Percentiles rank a stretch among this genome's conserved stretches.
Conservation (phyloP, 2,797 vertebrate species). For the Corythornis leucogaster region DNA sequence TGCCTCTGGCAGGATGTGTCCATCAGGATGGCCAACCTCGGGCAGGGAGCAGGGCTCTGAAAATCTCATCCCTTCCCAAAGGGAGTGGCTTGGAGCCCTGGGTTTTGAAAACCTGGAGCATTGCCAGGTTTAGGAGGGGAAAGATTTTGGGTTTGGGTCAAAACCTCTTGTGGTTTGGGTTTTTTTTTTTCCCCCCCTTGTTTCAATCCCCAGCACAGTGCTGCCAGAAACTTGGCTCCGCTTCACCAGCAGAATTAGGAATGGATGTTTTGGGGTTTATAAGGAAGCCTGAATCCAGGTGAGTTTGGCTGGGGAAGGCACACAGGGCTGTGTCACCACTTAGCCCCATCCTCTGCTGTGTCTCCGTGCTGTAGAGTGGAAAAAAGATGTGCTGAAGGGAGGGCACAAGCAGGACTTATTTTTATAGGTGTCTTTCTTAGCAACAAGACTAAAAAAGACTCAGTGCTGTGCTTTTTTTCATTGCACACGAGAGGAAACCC, state of each 20-base stretch:
- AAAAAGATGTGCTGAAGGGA: background rate
- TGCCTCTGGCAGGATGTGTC: background rate
- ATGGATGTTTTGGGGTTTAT: background rate
- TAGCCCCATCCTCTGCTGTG: rapidly evolving
- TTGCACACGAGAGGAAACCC: background rate
- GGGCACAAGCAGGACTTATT: background rate
- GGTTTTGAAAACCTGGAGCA: background rate
- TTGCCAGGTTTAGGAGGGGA: background rate
- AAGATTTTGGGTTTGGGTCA: background rate
- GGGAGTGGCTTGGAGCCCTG: background rate
- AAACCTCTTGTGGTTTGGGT: background rate
- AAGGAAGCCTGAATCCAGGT: constrained; percentile 27
- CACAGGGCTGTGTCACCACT: background rate
- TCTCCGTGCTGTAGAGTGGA: rapidly evolving
- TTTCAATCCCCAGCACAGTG: constrained; percentile 1
- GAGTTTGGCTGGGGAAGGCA: background rate
- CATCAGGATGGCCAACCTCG: background rate
- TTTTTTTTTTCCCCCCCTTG: background rate
- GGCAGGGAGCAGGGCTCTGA: background rate
- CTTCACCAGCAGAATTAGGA: background rate
- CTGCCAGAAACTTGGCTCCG: constrained; percentile 9
- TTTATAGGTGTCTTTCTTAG: background rate
- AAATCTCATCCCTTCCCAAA: background rate
- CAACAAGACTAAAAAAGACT: background rate
- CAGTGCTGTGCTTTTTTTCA: background rate